A percentile compares a stretch with the other conserved stretches of the same genome.
Evolutionary conservation across 2,888 invertebrate genomes (phyloP).

Genomic region (Conistra vaccinii): DNA sequence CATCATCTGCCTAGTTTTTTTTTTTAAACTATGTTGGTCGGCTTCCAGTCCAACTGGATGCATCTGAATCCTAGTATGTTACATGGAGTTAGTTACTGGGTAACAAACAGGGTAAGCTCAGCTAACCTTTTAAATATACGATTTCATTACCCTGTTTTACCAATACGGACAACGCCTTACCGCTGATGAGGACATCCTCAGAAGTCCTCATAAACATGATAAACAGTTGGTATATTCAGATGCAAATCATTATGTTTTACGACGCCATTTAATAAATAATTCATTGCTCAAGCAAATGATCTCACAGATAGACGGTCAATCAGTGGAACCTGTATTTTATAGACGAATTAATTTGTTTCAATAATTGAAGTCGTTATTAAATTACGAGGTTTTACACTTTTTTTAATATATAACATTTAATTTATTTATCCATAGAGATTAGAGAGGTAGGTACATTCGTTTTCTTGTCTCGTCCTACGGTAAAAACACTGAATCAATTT

Average conservation of each 20-base stretch:
- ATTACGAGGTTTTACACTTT: not conserved
- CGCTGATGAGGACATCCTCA: not conserved
- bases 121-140: not conserved
- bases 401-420: not conserved
- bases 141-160: not conserved
- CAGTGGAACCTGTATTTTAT: conserved; percentile 56
- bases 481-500: not conserved
- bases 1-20: not conserved
- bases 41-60: not conserved
- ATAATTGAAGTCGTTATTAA: conserved; percentile 20
- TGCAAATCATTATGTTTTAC: conserved; percentile 62
- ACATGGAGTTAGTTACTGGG: not conserved
- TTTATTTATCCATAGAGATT: not conserved
- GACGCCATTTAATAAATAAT: conserved; percentile 66
- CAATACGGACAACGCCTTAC: not conserved
- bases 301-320: conserved; percentile 55
- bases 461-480: not conserved
- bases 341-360: conserved; percentile 41
- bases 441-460: not conserved
- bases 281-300: conserved; percentile 64
- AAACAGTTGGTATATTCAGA: conserved; percentile 35
- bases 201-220: not conserved
- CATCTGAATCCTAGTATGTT: not conserved
- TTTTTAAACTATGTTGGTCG: not conserved
- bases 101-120: not conserved